Evolutionary conservation across 2,797 vertebrate genomes (phyloP), one percentile per base, ranked within the genome.

Genomic region (Channallabes apus): DNA sequence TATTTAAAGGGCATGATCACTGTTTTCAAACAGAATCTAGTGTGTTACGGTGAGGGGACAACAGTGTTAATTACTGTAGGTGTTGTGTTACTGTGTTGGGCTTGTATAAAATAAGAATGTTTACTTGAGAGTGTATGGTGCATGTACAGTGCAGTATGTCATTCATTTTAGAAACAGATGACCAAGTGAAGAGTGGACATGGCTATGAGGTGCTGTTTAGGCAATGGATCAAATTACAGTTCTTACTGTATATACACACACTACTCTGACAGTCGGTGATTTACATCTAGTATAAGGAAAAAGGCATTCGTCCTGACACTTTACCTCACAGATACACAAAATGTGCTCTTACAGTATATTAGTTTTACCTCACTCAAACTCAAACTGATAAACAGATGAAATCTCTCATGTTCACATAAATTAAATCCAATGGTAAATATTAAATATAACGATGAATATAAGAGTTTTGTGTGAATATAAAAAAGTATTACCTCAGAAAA

Each of bases 341-440:
- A 41, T 62, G n/a, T 79, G 9, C 56, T 61, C 32, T 24, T 0
- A 1, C n/a, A n/a, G n/a, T 12, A 29, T 27, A 15, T 22, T 62
- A 41, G 35, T 64, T 62, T 79, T 79, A 79, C 35, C 58, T 64
- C 78, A 64, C 32, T 78, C 20, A 80, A 17, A 27, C 77, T 77
- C 54, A 61, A 38, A 76, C 22, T 76, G 8, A 61, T 18, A 29
- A 80, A 65, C 59, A 27, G 22, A 51, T 51, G 46, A 46, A 80
- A 7, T 41, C 18, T 59, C 0, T 29, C 20, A 3, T 20, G 64
- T 64, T 46, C 38, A 27, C 59, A 41, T 62, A n/a, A 41, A 18
- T 9, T 14, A 58, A 76, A 9, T 22, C 29, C 3, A 32, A 1
- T 20, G 71, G 22, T 7, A 73, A 22, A 69, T 69, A 22, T 38